phyloP scores from a whole-genome alignment of 2,888 invertebrate species.

The Spodoptera exigua region DNA sequence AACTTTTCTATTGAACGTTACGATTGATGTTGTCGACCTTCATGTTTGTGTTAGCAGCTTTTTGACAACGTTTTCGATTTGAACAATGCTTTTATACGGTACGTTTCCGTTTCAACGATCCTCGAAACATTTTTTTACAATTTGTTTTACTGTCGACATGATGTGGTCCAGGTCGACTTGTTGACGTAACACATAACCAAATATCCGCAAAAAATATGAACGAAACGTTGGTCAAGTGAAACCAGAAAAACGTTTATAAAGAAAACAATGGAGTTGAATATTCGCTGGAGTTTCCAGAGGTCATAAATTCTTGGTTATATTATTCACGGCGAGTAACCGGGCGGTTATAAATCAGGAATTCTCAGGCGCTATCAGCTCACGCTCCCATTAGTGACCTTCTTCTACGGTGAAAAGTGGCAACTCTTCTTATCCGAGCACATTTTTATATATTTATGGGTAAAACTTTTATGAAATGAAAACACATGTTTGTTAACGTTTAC shows the following conservation, averaged over 20 bases:
- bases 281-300: slow-evolving; percentile 58
- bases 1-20: slow-evolving; percentile 63
- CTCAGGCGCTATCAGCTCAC: slow-evolving; percentile 76
- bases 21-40: slow-evolving; percentile 51
- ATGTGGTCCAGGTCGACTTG: slow-evolving; percentile 46
- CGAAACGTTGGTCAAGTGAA: slow-evolving; percentile 26
- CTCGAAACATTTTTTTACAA: slow-evolving; percentile 53
- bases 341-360: slow-evolving; percentile 80
- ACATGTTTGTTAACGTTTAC: no score
- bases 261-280: slow-evolving; percentile 48
- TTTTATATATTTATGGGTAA: slow-evolving; percentile 31
- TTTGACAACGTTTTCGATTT: slow-evolving; percentile 63
- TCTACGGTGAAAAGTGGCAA: slow-evolving; percentile 38
- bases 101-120: slow-evolving; percentile 63
- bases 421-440: slow-evolving; percentile 27
- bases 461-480: background rate
- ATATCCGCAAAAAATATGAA: slow-evolving; percentile 46
- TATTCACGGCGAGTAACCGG: slow-evolving; percentile 84
- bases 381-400: slow-evolving; percentile 80
- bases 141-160: slow-evolving; percentile 60
- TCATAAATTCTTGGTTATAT: slow-evolving; percentile 79
- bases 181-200: slow-evolving; percentile 44
- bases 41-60: slow-evolving; percentile 56
- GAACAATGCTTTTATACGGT: slow-evolving; percentile 69
- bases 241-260: slow-evolving; percentile 26